Evolutionary conservation across 1,140 invertebrate species (phyloP).

Genomic region (Platyura marginata): DNA sequence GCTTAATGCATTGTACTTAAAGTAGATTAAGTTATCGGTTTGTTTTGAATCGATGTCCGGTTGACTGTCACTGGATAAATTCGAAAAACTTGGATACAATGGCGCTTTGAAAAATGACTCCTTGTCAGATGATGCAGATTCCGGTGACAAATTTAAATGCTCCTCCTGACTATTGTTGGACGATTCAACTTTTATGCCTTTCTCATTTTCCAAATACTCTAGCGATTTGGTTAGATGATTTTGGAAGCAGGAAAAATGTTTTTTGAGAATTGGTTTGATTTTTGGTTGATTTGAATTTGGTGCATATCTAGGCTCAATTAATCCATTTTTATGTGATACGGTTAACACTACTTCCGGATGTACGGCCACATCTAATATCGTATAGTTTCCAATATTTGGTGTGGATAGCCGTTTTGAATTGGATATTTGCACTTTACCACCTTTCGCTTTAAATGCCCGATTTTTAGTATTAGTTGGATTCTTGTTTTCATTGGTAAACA

Average conservation of each 20-base stretch:
- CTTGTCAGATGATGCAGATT: background rate
- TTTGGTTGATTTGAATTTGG: background rate
- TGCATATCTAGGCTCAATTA: background rate
- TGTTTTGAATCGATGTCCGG: background rate
- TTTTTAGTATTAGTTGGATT: conserved; percentile 3
- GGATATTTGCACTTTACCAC: conserved; percentile 5
- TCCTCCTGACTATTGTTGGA: background rate
- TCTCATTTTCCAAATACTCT: background rate
- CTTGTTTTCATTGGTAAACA: conserved; percentile 11
- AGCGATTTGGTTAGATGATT: background rate
- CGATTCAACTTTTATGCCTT: background rate
- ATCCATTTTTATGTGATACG: conserved; percentile 2
- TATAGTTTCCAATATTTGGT: conserved; percentile 7
- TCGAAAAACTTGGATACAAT: background rate
- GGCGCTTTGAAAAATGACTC: background rate
- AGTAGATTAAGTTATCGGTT: background rate
- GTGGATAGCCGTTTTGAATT: conserved; percentile 8
- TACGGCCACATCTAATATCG: conserved; percentile 5
- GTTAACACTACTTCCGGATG: conserved; percentile 9
- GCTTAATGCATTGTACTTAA: background rate
- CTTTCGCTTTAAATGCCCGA: conserved; percentile 3
- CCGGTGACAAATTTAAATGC: background rate
- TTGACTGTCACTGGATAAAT: background rate
- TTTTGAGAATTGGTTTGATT: background rate
- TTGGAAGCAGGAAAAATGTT: background rate